These are phyloP conservation scores for Proctacanthus coquilletti DNA, from an alignment of 1,140 invertebrate genomes.

Conservation along the genomic window DNA sequence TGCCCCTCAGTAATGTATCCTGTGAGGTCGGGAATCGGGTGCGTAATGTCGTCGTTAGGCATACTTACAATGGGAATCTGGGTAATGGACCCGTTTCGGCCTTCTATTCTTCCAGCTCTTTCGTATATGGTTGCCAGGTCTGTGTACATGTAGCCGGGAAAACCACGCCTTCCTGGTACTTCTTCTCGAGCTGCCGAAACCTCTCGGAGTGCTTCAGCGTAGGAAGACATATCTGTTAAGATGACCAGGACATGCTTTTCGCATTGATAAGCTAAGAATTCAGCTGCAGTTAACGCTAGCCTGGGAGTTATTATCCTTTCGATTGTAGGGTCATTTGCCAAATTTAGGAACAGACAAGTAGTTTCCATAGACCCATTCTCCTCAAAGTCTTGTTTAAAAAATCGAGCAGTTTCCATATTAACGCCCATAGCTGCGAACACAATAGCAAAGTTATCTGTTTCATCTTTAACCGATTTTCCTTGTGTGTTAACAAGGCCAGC, in stretches of 20 bases:
- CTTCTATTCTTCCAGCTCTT: constrained; percentile 47
- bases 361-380: constrained; percentile 97
- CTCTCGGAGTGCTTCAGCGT: constrained; percentile 87
- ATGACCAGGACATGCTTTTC: constrained; percentile 93
- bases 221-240: constrained; percentile 94
- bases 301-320: constrained; percentile 94
- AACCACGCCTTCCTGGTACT: constrained; percentile 77
- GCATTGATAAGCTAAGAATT: constrained; percentile 90
- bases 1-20: constrained; percentile 56
- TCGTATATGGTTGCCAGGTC: constrained; percentile 54
- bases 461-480: constrained; percentile 71
- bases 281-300: constrained; percentile 81
- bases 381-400: constrained; percentile 89
- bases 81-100: constrained; percentile 47
- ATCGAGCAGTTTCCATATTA: constrained; percentile 93
- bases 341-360: constrained; percentile 86
- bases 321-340: constrained; percentile 93
- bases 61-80: constrained; percentile 48
- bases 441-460: constrained; percentile 87
- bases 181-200: constrained; percentile 90
- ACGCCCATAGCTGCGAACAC: constrained; percentile 97
- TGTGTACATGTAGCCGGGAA: constrained; percentile 97
- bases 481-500: constrained; percentile 75
- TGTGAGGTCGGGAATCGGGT: constrained; percentile 53
- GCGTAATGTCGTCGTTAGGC: constrained; percentile 55